Base-by-base conservation (phyloP, 2,113 vertebrate species). In the Anarhynchus alexandrinus region DNA sequence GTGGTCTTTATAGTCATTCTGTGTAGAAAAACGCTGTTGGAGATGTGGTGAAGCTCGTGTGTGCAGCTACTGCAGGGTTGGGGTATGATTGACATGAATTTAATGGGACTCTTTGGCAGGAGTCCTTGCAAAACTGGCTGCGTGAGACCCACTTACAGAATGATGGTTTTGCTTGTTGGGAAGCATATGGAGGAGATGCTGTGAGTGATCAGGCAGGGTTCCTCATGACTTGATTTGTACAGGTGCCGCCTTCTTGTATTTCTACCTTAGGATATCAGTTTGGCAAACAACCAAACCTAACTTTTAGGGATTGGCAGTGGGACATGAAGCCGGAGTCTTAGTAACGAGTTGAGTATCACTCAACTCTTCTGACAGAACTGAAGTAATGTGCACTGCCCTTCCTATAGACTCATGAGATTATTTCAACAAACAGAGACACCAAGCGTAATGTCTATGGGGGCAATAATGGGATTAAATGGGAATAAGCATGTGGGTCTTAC, bases 61-160 rank as follows among this genome's bases (percentile, higher is more conserved):
- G 26, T n/a, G 49, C 54, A 86, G 43, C 47, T 64, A 12, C 58
- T 71, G 38, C 52, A 12, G 52, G 25, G 17, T 40, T 52, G 32
- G 62, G 87, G 38, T 36, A 29, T 34, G 45, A 45, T 42, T 55
- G 58, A 72, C 25, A 1, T 27, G 36, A 45, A 54, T 55, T 88
- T 82, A 74, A 30, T 55, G 67, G 25, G 27, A 72, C 51, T 74
- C n/a, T 73, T 42, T 86, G 83, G 30, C 80, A 76, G 62, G 45
- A 58, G 6, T 67, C 42, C 29, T 76, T 49, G 38, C 47, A 72
- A 55, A 91, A 54, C 42, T n/a, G 47, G 10, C 55, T 86, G 36
- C 0, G 0, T 0, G 8, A 88, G 80, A 43, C 36, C 55, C 19
- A 6, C 34, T 74, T 79, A n/a, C 0, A 1, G 29, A 82, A 27